Evolutionary conservation across 2,888 invertebrate genomes (phyloP).

Genomic region (Chelonus formosanus): DNA sequence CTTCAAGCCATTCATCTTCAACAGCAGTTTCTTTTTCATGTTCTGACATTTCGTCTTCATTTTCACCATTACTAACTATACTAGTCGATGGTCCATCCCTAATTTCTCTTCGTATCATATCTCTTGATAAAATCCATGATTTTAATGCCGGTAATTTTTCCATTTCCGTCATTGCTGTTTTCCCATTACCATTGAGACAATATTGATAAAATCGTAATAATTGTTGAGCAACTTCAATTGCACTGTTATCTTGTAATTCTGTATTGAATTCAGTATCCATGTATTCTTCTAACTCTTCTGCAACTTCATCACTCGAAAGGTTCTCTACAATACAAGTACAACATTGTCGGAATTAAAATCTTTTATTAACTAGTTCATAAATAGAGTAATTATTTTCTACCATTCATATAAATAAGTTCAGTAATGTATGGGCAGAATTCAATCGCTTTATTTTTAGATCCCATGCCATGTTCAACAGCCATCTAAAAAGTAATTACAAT

Average conservation of each 20-base stretch:
- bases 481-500: slow-evolving; percentile 42
- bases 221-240: slow-evolving; percentile 54
- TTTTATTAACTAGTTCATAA: neutral
- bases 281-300: slow-evolving; percentile 55
- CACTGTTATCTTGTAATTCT: slow-evolving; percentile 56
- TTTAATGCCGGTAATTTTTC: slow-evolving; percentile 53
- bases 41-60: slow-evolving; percentile 36
- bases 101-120: slow-evolving; percentile 26
- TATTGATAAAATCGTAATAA: slow-evolving; percentile 53
- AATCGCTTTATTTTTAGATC: slow-evolving; percentile 49
- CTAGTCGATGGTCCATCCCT: neutral
- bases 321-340: slow-evolving; percentile 44
- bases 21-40: slow-evolving; percentile 46
- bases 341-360: neutral
- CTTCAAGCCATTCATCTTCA: slow-evolving; percentile 54
- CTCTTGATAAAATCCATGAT: slow-evolving; percentile 48
- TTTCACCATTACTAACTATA: slow-evolving; percentile 38
- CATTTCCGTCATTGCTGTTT: slow-evolving; percentile 44
- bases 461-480: slow-evolving; percentile 59
- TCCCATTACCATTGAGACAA: slow-evolving; percentile 45
- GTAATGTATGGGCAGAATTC: slow-evolving; percentile 53
- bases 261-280: slow-evolving; percentile 55
- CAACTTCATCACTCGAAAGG: slow-evolving; percentile 49
- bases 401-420: slow-evolving; percentile 55
- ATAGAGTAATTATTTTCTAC: slow-evolving; percentile 37